Evolutionary conservation across 2,113 vertebrate species (phyloP).

Genomic region (Amblyopsis rosae): DNA sequence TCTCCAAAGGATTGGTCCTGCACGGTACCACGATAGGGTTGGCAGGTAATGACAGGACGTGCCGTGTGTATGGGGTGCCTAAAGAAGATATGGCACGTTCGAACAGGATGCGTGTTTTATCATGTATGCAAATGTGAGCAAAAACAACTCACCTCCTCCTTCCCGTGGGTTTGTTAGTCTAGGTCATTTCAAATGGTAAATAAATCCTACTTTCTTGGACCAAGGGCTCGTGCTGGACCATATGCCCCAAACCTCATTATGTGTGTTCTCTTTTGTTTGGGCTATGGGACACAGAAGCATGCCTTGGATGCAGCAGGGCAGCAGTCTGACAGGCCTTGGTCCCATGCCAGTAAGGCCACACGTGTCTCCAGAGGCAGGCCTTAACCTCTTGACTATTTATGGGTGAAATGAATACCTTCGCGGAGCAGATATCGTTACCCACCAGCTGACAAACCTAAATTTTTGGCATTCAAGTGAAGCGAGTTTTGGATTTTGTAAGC

Average conservation of each 20-base stretch:
- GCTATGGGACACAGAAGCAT: too few species aligned
- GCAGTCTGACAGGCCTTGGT: background rate
- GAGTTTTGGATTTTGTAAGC: conserved; percentile 26
- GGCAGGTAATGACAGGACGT: background rate
- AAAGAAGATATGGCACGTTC: background rate
- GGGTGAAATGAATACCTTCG: conserved; percentile 8
- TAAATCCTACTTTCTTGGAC: too few species aligned
- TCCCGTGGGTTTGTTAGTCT: too few species aligned
- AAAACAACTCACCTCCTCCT: too few species aligned
- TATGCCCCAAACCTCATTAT: background rate
- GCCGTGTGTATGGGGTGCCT: background rate
- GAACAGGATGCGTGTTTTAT: background rate
- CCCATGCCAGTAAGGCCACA: background rate
- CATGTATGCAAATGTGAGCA: too few species aligned
- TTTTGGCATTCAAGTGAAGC: conserved; percentile 28
- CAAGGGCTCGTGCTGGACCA: too few species aligned
- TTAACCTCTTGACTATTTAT: background rate
- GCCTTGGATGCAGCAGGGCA: background rate
- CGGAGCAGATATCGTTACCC: conserved; percentile 11
- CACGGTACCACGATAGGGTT: background rate
- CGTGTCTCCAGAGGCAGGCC: background rate
- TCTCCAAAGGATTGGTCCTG: too few species aligned
- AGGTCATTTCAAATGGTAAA: too few species aligned
- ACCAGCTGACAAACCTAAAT: conserved; percentile 13
- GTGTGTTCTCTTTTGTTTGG: background rate